Conservation (phyloP, 2,888 invertebrate species). For the Embidobia sp. region DNA sequence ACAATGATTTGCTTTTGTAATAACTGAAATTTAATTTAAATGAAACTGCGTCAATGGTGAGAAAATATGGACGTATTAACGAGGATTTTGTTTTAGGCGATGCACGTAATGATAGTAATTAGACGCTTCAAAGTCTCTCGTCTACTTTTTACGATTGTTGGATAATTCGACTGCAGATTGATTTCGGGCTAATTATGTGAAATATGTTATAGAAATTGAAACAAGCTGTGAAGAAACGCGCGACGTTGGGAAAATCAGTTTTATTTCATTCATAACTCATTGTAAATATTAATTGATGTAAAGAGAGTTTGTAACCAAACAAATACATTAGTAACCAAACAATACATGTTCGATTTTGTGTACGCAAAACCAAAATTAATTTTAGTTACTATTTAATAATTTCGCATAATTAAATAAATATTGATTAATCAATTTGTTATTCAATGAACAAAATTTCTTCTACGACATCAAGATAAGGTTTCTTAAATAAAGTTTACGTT, state of each 20-base stretch:
- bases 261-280: background rate
- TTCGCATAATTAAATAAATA: no score
- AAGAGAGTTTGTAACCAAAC: no score
- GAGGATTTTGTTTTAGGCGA: slow-evolving; percentile 39
- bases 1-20: slow-evolving; percentile 58
- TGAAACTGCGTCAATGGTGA: slow-evolving; percentile 33
- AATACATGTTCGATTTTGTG: no score
- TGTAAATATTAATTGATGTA: background rate
- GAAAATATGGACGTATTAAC: slow-evolving; percentile 43
- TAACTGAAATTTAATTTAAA: slow-evolving; percentile 42
- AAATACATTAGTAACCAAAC: no score
- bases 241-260: slow-evolving; percentile 1
- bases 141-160: slow-evolving; percentile 15
- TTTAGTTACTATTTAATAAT: no score
- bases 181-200: slow-evolving; percentile 41
- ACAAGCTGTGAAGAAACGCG: background rate
- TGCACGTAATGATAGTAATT: slow-evolving; percentile 34
- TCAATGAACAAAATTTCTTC: no score
- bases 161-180: slow-evolving; percentile 45
- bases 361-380: no score
- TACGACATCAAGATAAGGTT: no score
- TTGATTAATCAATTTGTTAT: no score
- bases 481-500: no score
- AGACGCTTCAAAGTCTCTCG: slow-evolving; percentile 4
- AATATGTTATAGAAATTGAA: slow-evolving; percentile 33